These are phyloP conservation scores for Aptenodytes patagonicus DNA, from an alignment of 2,113 vertebrate genomes.

Conservation along the genomic window DNA sequence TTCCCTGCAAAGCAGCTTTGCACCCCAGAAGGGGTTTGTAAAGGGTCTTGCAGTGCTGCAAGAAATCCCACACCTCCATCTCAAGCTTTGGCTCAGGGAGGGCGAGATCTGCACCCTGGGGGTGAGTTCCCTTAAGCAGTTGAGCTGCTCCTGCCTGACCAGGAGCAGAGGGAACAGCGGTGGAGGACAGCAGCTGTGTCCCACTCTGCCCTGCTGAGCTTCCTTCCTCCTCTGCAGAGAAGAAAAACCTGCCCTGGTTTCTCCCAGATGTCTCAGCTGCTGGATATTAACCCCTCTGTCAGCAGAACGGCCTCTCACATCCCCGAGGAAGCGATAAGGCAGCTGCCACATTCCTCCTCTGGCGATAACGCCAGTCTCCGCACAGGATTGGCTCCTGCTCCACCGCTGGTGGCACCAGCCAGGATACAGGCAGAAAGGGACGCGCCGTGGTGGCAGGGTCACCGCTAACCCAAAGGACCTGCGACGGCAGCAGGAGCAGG, in stretches of 20 bases:
- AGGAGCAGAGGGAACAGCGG: neutral
- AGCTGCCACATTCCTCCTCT: neutral
- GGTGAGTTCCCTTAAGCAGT: neutral
- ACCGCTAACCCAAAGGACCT: neutral
- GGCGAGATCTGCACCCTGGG: neutral
- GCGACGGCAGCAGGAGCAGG: neutral
- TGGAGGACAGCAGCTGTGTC: neutral
- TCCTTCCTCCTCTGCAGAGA: neutral
- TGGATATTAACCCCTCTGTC: neutral
- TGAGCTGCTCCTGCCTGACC: neutral
- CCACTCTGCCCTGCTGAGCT: neutral
- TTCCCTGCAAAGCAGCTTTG: neutral
- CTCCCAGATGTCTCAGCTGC: neutral
- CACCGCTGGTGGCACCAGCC: neutral
- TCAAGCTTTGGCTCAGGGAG: neutral
- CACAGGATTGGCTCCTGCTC: accelerated
- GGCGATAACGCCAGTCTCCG: accelerated
- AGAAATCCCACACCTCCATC: neutral
- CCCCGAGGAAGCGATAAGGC: neutral
- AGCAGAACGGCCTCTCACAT: neutral
- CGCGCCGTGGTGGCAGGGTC: accelerated
- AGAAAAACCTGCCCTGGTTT: neutral
- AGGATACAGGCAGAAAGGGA: neutral
- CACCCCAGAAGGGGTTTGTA: neutral
- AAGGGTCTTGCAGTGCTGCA: neutral